Base-by-base conservation (phyloP, 2,888 invertebrate species). In the Cabera pusaria region DNA sequence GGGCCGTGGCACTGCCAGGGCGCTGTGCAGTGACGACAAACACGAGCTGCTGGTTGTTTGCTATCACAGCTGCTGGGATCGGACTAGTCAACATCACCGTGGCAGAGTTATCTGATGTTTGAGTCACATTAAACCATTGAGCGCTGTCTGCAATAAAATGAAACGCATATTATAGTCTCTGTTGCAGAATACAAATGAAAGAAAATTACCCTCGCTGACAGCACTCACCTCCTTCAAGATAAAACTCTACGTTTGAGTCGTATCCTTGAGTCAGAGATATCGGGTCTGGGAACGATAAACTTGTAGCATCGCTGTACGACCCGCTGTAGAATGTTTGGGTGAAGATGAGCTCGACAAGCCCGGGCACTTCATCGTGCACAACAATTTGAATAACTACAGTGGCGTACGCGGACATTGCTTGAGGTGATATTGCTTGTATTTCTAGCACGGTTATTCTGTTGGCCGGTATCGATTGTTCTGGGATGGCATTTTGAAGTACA, bases 281-380 rank as follows among this genome's bases (percentile, higher is more conserved):
- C 0, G 42, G 29, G 3, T 44, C 38, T 0, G 40, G 34, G 19
- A 63, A 47, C 1, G 28, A 21, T 2, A 66, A 44, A 1, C 54
- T 59, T 6, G 1, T 27, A 2, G 17, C 16, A 5, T 43, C 40
- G 5, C 47, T 43, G 32, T 52, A 65, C 2, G 49, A 38, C 6
- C 64, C 66, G 5, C 54, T 58, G 33, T 67, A 70, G 41, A 49
- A 63, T 3, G 53, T 23, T 19, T 57, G 53, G 11, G 27, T 29
- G 24, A 46, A 46, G 8, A 42, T 28, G 6, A 42, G 38, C 14
- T 46, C 41, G 7, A 46, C 35, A 3, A 34, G 19, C 1, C 35
- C 8, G 6, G 20, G 2, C 5, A 7, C n/a, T 6, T 21, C 22
- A 0, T 47, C 45, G 1, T 52, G 40, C 5, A 18, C 34, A 1